Base-by-base conservation (phyloP, 2,113 vertebrate species). In the Onychostoma macrolepis region DNA sequence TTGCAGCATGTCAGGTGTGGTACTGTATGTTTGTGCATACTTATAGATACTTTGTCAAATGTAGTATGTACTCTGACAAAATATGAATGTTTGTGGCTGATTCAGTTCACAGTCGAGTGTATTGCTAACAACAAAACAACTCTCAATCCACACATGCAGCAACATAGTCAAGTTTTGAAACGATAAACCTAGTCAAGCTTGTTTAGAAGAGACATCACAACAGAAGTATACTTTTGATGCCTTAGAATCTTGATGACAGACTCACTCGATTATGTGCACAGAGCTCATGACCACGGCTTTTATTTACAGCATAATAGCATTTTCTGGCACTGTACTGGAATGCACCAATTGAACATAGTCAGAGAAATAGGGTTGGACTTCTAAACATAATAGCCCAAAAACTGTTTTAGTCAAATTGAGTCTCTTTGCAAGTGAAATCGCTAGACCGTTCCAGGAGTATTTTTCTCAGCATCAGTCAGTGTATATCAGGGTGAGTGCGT, bases 381-480 rank as follows among this genome's bases (percentile, higher is more conserved):
- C 45, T 28, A 43, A 48, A 30, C 4, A 8, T 71, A 21, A 69
- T 38, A 30, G n/a, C 15, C 33, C 38, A 4, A n/a, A 71, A 80
- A 69, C 24, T 4, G 53, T 45, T 48, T 13, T 26, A 58, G 19
- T 78, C 56, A 45, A 48, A 80, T 56, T 33, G 8, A 26, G 38
- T 85, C 24, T 17, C 8, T 63, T 85, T 58, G 58, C 45, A 33
- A 74, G 15, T 15, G 71, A 80, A 85, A 81, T 9, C 7, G 24
- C 50, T 61, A 21, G 58, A 81, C 58, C 2, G 8, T 43, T 58
- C 48, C 10, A 84, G 82, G 19, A 6, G 15, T 48, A 56, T 74
- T 33, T 86, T 58, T 72, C n/a, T 56, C 67, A 69, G 24, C 26
- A 50, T 85, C 28, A 43, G 33, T 81, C 38, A 80, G n/a, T 81